Percentiles rank a stretch among this genome's conserved stretches.
phyloP scores from a whole-genome alignment of 2,113 vertebrate genomes.

The Isurus oxyrinchus region DNA sequence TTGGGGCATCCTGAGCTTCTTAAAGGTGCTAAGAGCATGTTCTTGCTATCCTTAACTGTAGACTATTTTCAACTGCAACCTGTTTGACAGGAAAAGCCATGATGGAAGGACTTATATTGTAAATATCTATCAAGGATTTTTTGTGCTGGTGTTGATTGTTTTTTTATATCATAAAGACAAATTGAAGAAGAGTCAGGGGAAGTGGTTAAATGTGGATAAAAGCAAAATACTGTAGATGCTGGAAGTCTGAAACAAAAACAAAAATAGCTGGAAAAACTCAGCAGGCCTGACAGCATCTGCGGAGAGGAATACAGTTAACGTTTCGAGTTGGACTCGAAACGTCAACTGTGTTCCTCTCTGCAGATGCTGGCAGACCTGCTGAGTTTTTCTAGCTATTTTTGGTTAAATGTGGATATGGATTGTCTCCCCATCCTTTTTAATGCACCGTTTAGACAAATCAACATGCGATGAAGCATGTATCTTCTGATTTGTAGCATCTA shows the following conservation, averaged over 20 bases:
- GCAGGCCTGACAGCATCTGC: too few relatives aligned
- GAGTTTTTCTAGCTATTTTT: too few relatives aligned
- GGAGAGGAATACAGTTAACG: too few relatives aligned
- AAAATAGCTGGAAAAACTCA: too few relatives aligned
- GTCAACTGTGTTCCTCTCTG: too few relatives aligned
- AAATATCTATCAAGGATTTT: neutral
- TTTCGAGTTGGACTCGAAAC: too few relatives aligned
- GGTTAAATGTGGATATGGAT: neutral
- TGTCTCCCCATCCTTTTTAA: neutral
- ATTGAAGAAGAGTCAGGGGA: neutral
- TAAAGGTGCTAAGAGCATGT: neutral
- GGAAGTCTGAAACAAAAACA: too few relatives aligned
- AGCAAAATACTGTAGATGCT: too few relatives aligned
- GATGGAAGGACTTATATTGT: neutral
- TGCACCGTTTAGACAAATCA: neutral
- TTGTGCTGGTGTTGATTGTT: neutral
- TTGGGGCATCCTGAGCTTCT: neutral
- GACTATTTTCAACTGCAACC: neutral
- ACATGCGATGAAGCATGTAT: neutral
- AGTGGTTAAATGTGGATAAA: neutral
- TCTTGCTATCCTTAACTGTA: neutral
- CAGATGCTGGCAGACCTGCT: too few relatives aligned
- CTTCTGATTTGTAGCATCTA: neutral
- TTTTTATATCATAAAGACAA: neutral
- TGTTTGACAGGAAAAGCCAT: neutral